Conservation (phyloP, 2,888 invertebrate species). For the Cheilosia vernalis region DNA sequence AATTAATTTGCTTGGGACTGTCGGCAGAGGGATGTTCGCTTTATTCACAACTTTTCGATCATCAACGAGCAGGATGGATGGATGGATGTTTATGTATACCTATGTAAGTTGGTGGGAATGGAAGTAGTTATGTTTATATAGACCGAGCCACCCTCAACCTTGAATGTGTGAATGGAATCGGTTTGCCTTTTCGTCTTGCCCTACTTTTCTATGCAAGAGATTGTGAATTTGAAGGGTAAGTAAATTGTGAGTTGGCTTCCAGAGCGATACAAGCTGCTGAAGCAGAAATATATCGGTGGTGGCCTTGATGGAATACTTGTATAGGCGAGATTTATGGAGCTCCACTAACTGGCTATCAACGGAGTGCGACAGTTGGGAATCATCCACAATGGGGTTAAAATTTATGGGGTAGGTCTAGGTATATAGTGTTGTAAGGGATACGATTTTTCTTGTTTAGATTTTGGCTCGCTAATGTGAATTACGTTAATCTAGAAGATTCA, state of each 20-base stretch:
- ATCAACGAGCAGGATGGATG: neutral
- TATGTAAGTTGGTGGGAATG: slow-evolving; percentile 32
- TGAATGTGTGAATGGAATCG: slow-evolving; percentile 39
- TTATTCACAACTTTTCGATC: slow-evolving; percentile 34
- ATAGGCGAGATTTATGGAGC: no score
- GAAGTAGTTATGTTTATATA: slow-evolving; percentile 33
- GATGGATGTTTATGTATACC: neutral
- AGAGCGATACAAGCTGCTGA: neutral
- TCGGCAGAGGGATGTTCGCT: neutral
- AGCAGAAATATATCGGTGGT: no score
- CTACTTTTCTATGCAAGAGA: slow-evolving; percentile 52
- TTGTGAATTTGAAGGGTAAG: slow-evolving; percentile 39
- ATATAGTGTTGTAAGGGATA: no score
- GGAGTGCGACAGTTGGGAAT: no score
- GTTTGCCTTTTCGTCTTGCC: slow-evolving; percentile 33
- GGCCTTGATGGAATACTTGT: no score
- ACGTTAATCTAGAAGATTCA: no score
- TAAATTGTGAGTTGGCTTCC: neutral
- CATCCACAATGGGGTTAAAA: no score
- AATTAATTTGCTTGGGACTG: slow-evolving; percentile 34
- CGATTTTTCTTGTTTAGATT: no score
- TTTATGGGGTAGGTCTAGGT: no score
- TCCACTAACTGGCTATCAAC: no score
- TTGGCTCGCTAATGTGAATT: no score
- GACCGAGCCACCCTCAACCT: slow-evolving; percentile 46